Evolutionary conservation across 2,113 vertebrate species (phyloP).

Genomic region (Ammodytes dubius): DNA sequence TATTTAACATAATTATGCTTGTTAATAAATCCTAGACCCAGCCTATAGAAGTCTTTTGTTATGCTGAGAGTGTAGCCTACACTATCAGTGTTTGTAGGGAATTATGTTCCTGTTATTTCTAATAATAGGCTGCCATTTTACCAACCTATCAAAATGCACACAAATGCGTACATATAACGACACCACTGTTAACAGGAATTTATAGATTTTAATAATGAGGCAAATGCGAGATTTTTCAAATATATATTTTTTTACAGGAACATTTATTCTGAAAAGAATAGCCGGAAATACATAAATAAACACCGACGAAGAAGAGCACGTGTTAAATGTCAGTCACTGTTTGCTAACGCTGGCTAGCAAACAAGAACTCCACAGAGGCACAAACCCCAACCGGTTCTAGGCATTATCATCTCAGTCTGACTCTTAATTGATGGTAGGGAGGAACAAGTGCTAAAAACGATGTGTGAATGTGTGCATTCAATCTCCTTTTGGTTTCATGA

Average conservation of each 20-base stretch:
- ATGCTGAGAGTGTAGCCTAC: no score
- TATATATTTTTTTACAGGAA: background rate
- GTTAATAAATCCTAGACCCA: no score
- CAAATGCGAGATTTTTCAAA: background rate
- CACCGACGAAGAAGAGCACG: slow-evolving; percentile 33
- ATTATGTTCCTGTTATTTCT: background rate
- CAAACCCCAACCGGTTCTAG: no score
- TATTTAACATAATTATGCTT: no score
- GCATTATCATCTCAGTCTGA: no score
- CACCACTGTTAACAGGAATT: background rate
- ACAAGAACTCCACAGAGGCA: no score
- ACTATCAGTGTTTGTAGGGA: background rate
- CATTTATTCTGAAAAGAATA: slow-evolving; percentile 47
- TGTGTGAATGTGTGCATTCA: rapidly evolving
- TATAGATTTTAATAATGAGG: background rate
- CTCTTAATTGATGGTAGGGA: no score
- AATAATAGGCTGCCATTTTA: no score
- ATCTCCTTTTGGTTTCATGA: background rate
- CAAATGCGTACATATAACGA: background rate
- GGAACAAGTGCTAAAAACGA: rapidly evolving
- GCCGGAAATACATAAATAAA: slow-evolving; percentile 33
- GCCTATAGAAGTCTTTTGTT: no score
- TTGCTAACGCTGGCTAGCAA: background rate
- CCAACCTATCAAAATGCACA: background rate
- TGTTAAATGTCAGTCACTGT: background rate